Evolutionary conservation across 2,797 vertebrate species (phyloP).

Genomic region (Smutsia temminckii): DNA sequence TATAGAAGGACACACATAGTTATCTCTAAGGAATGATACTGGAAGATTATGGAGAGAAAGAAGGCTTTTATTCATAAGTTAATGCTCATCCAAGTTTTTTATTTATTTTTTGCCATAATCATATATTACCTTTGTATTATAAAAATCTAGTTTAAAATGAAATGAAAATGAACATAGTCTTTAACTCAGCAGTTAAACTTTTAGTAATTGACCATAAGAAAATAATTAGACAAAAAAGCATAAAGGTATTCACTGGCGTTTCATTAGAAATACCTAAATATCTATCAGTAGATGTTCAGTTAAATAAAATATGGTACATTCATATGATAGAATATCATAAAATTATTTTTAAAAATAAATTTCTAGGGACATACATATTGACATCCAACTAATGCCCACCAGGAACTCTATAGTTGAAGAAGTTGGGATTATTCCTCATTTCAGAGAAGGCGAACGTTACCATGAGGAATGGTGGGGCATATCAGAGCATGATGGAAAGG

Average conservation of each 20-base stretch:
- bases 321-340: not conserved
- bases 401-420: not conserved
- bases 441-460: not conserved
- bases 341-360: not conserved
- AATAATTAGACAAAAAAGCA: not conserved
- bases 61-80: not conserved
- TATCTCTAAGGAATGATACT: not conserved
- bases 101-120: not conserved
- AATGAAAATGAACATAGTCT: not conserved
- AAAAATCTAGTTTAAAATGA: not conserved
- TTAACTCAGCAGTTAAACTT: not conserved
- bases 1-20: not conserved
- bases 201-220: not conserved
- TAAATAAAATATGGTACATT: not conserved
- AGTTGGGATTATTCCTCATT: not conserved
- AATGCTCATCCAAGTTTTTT: not conserved
- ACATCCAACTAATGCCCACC: not conserved
- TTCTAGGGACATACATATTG: not conserved
- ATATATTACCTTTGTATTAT: not conserved
- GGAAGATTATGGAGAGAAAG: not conserved
- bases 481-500: not conserved
- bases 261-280: not conserved
- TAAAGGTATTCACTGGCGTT: not conserved
- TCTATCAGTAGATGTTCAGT: not conserved
- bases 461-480: fast-evolving